Percentiles rank a stretch among this genome's conserved stretches.
Conservation (phyloP, 35 echinoderm and acorn worm genomes). For the Diadema setosum region DNA sequence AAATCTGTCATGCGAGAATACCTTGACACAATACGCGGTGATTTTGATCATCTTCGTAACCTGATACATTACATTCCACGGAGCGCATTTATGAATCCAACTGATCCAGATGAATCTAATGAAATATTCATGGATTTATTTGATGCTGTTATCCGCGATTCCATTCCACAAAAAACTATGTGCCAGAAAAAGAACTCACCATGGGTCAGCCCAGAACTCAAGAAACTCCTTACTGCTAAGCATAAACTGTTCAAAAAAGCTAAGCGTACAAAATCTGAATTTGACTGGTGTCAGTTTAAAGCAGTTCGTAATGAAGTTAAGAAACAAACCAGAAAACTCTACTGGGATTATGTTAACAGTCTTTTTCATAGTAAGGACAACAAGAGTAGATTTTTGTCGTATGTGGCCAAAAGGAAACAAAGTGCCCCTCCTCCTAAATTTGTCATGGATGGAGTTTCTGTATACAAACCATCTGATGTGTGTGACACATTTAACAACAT, state of each 20-base stretch:
- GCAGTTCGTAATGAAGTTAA: not conserved
- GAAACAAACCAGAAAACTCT: not conserved
- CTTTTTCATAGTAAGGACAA: not conserved
- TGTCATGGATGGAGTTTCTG: not conserved
- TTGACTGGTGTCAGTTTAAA: conserved; percentile 23
- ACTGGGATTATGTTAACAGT: conserved; percentile 34
- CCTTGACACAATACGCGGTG: not conserved
- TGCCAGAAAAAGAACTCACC: not conserved
- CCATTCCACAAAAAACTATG: conserved; percentile 11
- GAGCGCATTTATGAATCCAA: not conserved
- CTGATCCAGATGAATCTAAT: not conserved
- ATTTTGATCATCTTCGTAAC: conserved; percentile 24
- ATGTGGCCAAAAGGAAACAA: not conserved
- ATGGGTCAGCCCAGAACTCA: conserved; percentile 7
- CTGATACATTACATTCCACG: conserved; percentile 10
- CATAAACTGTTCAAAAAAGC: conserved; percentile 22
- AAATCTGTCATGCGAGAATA: not conserved
- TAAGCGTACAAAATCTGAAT: not conserved
- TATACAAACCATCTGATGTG: not conserved
- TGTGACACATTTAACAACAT: not conserved
- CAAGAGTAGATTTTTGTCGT: conserved; percentile 14
- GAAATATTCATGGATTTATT: conserved; percentile 12
- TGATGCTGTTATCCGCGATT: conserved; percentile 18
- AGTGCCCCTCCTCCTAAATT: not conserved
- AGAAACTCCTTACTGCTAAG: conserved; percentile 21